Conservation (phyloP, 2,113 vertebrate species). For the Chunga burmeisteri region DNA sequence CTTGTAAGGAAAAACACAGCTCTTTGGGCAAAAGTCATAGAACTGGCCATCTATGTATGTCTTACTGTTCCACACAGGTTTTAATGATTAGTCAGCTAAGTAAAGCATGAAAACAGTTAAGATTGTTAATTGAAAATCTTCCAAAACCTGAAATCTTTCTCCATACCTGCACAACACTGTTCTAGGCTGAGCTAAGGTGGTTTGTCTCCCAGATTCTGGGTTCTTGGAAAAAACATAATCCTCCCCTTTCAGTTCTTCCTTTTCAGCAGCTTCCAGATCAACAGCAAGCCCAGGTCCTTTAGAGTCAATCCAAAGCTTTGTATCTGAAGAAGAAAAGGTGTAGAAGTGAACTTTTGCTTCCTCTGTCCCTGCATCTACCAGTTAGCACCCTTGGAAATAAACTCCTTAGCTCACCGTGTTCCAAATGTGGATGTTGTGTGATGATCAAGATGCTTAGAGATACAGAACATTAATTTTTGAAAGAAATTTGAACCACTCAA, state of each 20-base stretch:
- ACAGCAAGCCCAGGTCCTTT: background rate
- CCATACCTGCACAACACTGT: slow-evolving; percentile 15
- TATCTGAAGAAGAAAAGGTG: slow-evolving; percentile 32
- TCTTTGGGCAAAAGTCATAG: background rate
- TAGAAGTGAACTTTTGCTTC: background rate
- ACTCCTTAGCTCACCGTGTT: background rate
- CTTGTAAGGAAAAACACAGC: background rate
- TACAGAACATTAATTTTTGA: background rate
- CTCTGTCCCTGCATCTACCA: background rate
- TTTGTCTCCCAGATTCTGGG: background rate
- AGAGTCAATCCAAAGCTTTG: background rate
- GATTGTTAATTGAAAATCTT: background rate
- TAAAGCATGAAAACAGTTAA: background rate
- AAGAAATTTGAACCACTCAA: background rate
- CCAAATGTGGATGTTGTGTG: background rate
- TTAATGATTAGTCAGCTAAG: background rate
- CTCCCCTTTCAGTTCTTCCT: background rate
- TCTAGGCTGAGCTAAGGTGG: background rate
- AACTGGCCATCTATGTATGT: rapidly evolving
- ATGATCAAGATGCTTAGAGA: background rate
- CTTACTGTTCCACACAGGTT: background rate
- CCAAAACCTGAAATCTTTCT: background rate
- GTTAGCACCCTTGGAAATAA: background rate
- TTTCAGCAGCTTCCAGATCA: slow-evolving; percentile 17
- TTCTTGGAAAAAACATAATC: background rate